Base-by-base conservation (phyloP, 2,888 invertebrate species). In the Ornithoptera alexandrae region DNA sequence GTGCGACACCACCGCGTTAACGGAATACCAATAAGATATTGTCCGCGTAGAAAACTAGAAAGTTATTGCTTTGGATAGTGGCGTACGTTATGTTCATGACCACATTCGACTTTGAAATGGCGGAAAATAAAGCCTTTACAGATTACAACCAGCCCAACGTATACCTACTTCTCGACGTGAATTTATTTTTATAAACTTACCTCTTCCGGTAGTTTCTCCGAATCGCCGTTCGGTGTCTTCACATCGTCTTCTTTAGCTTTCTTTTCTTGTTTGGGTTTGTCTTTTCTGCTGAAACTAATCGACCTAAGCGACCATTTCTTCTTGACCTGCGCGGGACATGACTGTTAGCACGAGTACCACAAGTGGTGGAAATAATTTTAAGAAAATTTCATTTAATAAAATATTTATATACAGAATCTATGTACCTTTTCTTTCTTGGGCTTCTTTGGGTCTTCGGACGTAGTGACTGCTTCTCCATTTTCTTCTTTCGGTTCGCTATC, bases 301-400 rank as follows among this genome's bases (percentile, higher is more conserved):
- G 95, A 96, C 83, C 97, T 95, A 90, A 97, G 95, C 80, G 97
- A 97, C 97, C 97, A 97, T 93, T 97, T 97, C 94, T 97, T 97
- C 94, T 97, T 97, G 78, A 95, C 93, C 93, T 95, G 92, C 74
- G 82, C 78, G 79, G 78, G 78, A 84, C 80, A 83, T 83, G 81
- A 30, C 79, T 77, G 71, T 86, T 86, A 84, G 79, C 76, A 79
- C 67, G 81, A 75, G 74, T 76, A 77, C 75, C 70, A 72, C 76
- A 70, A 77, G 80, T 76, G 77, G 76, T 74, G 83, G 84, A 83
- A 83, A 81, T 73, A 75, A 58, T 46, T 22, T 46, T 22, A 20
- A 39, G 39, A 39, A 39, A 39, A 10, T 8, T 39, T 39, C 8
- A 10, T 39, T 39, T 7, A 39, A 10, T 39, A 39, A 39, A 39